phyloP scores from a whole-genome alignment of 2,888 invertebrate genomes.

The Perizoma flavofasciatum region DNA sequence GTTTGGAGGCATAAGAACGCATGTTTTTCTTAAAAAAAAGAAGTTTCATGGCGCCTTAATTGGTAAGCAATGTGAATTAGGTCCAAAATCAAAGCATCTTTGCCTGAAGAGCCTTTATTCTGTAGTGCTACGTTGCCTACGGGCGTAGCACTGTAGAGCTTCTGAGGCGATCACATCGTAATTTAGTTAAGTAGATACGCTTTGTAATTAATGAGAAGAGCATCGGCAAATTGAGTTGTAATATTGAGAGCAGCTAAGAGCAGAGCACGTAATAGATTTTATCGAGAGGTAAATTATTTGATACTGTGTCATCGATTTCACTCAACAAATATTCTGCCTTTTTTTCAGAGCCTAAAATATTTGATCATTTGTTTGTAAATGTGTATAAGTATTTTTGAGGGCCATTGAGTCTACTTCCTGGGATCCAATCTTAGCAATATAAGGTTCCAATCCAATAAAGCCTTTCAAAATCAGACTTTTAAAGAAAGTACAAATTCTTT shows the following conservation, averaged over 20 bases:
- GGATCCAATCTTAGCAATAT: too few relatives aligned
- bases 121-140: not conserved
- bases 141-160: constrained; percentile 12
- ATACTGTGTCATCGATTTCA: not conserved
- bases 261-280: constrained; percentile 8
- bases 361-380: too few relatives aligned
- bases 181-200: constrained; percentile 30
- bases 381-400: too few relatives aligned
- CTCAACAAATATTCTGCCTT: constrained; percentile 1
- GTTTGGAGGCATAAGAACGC: too few relatives aligned
- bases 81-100: not conserved
- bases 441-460: too few relatives aligned
- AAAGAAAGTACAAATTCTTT: too few relatives aligned
- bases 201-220: constrained; percentile 30
- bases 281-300: constrained; percentile 8
- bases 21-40: too few relatives aligned
- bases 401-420: too few relatives aligned
- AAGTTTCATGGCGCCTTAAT: too few relatives aligned
- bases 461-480: too few relatives aligned
- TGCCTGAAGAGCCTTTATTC: not conserved
- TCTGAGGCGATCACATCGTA: constrained; percentile 21
- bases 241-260: constrained; percentile 23
- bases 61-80: too few relatives aligned
- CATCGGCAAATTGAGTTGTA: constrained; percentile 23
- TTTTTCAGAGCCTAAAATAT: too few relatives aligned